Conservation (phyloP, 35 echinoderm and acorn worm species). For the Stichopus chloronotus region DNA sequence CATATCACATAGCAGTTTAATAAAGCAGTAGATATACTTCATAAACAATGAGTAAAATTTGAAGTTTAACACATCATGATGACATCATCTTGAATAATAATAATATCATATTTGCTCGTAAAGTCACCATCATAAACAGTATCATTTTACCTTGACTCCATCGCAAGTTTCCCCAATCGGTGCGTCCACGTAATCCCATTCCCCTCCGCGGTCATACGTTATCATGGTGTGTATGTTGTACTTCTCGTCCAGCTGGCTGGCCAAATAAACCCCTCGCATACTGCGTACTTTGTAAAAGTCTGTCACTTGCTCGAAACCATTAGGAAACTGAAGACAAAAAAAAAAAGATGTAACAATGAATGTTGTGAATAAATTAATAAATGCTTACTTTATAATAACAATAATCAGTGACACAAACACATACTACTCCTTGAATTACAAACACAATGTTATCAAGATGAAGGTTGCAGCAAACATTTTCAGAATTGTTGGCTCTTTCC, state of each 20-base stretch:
- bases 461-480: too few species aligned
- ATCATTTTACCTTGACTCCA: constrained; percentile 35
- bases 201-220: constrained; percentile 87
- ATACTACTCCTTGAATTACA: not conserved
- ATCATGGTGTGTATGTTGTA: constrained; percentile 75
- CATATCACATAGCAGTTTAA: too few species aligned
- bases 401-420: not conserved
- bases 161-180: constrained; percentile 71
- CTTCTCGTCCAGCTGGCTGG: constrained; percentile 76
- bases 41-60: too few species aligned
- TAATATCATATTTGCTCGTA: too few species aligned
- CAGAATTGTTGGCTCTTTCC: too few species aligned
- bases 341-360: not conserved
- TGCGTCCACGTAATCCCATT: constrained; percentile 71
- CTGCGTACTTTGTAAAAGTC: constrained; percentile 89
- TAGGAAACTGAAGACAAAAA: constrained; percentile 77
- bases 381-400: not conserved
- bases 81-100: too few species aligned
- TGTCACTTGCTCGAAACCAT: constrained; percentile 67
- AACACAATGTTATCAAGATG: too few species aligned
- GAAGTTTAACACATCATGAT: too few species aligned
- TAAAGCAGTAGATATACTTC: too few species aligned
- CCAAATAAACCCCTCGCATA: constrained; percentile 93
- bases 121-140: too few species aligned
- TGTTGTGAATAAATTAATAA: not conserved